Conservation (phyloP, 2,888 invertebrate species). For the Xestobium rufovillosum region DNA sequence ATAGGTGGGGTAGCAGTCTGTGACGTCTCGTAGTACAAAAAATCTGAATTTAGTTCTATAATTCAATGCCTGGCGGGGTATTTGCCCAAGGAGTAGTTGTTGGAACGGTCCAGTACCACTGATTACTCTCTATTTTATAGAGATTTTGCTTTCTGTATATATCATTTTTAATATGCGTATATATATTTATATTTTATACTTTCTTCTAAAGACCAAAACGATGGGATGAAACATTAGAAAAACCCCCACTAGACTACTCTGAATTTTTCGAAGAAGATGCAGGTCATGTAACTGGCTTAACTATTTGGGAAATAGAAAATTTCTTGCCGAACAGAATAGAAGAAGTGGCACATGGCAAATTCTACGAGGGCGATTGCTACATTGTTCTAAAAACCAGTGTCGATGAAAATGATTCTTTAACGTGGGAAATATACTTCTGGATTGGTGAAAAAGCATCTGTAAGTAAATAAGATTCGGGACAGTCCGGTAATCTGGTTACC, state of each 20-base stretch:
- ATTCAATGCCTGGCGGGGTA: no score
- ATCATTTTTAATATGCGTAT: no score
- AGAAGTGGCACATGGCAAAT: conserved; percentile 92
- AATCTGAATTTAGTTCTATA: no score
- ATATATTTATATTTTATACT: background rate
- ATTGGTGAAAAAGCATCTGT: conserved; percentile 93
- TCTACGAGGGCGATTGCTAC: conserved; percentile 99
- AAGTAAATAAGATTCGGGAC: conserved; percentile 38
- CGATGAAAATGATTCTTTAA: conserved; percentile 75
- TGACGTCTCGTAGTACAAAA: no score
- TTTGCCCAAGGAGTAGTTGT: no score
- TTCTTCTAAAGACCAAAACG: conserved; percentile 67
- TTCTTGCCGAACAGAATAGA: conserved; percentile 93
- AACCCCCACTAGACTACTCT: conserved; percentile 93
- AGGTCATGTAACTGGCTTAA: conserved; percentile 84
- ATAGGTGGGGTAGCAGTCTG: no score
- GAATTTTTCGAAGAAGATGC: conserved; percentile 95
- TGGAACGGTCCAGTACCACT: no score
- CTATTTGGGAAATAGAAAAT: conserved; percentile 99
- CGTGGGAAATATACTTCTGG: conserved; percentile 99
- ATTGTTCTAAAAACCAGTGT: conserved; percentile 84
- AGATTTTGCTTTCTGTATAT: no score
- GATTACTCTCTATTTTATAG: no score
- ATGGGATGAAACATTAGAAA: conserved; percentile 94
- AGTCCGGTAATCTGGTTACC: conserved; percentile 1